Base-by-base conservation (phyloP, 2,888 invertebrate species). In the Drosophila paramelanica region DNA sequence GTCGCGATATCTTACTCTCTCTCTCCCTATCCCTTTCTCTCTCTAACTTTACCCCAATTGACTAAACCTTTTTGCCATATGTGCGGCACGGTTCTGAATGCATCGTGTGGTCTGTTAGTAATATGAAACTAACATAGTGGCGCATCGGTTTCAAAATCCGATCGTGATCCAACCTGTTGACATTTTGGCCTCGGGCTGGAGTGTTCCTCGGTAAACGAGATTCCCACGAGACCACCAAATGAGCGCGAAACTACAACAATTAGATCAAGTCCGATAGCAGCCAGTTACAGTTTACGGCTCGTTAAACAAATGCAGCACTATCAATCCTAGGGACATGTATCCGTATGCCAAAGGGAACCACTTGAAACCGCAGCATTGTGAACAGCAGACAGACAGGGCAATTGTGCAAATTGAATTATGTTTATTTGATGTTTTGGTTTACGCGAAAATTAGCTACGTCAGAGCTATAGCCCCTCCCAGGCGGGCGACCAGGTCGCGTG, bases 401-500 rank as follows among this genome's bases (percentile, higher is more conserved):
- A 91, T 90, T 90, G 90, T 87, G 81, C 69, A 90, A 92, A 91
- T 91, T 91, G 89, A 92, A 91, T 91, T 91, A 91, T 91, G 91
- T 91, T 89, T 87, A 88, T 89, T 90, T 87, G 84, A 90, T 90
- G 89, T 89, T 88, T 82, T 85, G 88, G 83, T 85, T 86, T 83
- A 66, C 82, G 71, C 72, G 60, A 79, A 92, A 92, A 92, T 92
- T 92, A 92, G 92, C 92, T 75, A 90, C 87, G 91, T 91, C 91
- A 90, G 85, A 83, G 70, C 66, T 70, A 17, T 59, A 45, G 77
- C 68, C 53, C 75, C 74, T 73, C 71, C 78, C 67, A 57, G 69
- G 10, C 81, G 51, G 65, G 65, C 81, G 84, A 73, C 84, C 76
- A 53, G 77, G 82, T 67, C 86, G 77, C 86, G 81, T 90, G 90